Evolutionary conservation across 2,113 vertebrate species (phyloP).

Genomic region (Copsychus sechellarum): DNA sequence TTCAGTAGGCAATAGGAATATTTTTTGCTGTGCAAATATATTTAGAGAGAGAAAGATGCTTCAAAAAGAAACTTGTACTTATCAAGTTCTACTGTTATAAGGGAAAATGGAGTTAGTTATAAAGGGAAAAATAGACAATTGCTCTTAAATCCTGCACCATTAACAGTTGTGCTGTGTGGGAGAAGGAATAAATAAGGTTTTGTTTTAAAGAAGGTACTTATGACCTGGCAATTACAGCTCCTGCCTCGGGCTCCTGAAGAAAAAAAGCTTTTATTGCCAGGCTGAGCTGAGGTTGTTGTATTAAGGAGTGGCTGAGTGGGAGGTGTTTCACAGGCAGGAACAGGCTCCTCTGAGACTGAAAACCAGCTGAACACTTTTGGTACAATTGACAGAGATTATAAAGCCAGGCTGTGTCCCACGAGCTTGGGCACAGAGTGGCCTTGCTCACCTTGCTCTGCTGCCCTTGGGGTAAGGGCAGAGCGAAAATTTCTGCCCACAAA

Average conservation of each 20-base stretch:
- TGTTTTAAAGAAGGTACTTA: constrained; percentile 3
- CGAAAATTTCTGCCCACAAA: background rate
- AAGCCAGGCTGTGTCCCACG: background rate
- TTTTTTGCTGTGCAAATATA: background rate
- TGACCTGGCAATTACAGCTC: background rate
- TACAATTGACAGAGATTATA: background rate
- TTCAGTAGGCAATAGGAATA: background rate
- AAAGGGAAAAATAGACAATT: background rate
- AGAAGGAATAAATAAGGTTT: constrained; percentile 11
- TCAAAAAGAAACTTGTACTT: background rate
- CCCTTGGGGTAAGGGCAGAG: background rate
- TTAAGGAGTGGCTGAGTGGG: background rate
- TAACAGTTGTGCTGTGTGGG: background rate
- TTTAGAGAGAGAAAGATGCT: background rate
- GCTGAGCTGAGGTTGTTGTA: background rate
- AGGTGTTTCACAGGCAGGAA: background rate
- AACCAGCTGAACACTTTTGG: background rate
- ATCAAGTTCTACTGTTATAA: background rate
- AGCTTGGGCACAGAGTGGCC: background rate
- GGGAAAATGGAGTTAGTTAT: background rate
- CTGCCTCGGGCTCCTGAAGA: constrained; percentile 2
- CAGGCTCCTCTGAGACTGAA: background rate
- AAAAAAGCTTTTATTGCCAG: background rate
- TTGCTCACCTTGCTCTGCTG: background rate
- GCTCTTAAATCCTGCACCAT: background rate